These are phyloP conservation scores for Lithobates pipiens DNA, from an alignment of 2,797 vertebrate genomes.

Conservation along the genomic window DNA sequence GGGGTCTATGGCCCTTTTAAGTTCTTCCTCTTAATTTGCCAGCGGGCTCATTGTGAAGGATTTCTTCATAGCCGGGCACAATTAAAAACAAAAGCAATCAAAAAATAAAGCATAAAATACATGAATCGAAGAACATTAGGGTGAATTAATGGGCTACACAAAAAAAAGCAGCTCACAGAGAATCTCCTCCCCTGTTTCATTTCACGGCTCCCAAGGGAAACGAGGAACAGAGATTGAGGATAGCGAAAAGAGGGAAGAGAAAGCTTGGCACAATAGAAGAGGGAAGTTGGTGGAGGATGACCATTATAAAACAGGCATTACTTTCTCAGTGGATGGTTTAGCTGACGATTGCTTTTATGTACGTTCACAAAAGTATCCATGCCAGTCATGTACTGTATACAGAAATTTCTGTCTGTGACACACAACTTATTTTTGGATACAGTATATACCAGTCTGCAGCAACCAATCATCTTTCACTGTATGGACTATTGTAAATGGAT, in stretches of 20 bases:
- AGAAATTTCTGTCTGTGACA: not conserved
- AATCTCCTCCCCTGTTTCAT: slow-evolving; percentile 64
- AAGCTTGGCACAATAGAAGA: slow-evolving; percentile 38
- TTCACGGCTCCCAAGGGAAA: slow-evolving; percentile 57
- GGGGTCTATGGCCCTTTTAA: slow-evolving; percentile 55
- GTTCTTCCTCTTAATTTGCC: slow-evolving; percentile 56
- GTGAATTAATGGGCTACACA: slow-evolving; percentile 66
- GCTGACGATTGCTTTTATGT: slow-evolving; percentile 6
- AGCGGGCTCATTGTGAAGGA: slow-evolving; percentile 59
- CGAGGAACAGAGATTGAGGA: slow-evolving; percentile 20
- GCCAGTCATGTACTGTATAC: not conserved
- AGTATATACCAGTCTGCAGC: not conserved
- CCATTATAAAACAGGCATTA: slow-evolving; percentile 43
- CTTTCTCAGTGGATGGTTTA: slow-evolving; percentile 21
- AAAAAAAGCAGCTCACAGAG: slow-evolving; percentile 67
- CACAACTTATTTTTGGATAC: not conserved
- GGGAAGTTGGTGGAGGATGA: slow-evolving; percentile 4
- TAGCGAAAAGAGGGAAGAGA: slow-evolving; percentile 10
- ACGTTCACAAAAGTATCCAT: not conserved
- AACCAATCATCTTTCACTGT: not conserved
- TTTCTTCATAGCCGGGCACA: slow-evolving; percentile 58
- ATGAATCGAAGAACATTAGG: slow-evolving; percentile 65
- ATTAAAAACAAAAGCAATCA: slow-evolving; percentile 65
- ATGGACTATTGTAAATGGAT: too few species aligned
- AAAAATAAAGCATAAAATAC: slow-evolving; percentile 67